A percentile compares a stretch with the other conserved stretches of the same genome.
Conservation (phyloP, 92 coral and sea anemone genomes). For the Palythoa grandiflora region DNA sequence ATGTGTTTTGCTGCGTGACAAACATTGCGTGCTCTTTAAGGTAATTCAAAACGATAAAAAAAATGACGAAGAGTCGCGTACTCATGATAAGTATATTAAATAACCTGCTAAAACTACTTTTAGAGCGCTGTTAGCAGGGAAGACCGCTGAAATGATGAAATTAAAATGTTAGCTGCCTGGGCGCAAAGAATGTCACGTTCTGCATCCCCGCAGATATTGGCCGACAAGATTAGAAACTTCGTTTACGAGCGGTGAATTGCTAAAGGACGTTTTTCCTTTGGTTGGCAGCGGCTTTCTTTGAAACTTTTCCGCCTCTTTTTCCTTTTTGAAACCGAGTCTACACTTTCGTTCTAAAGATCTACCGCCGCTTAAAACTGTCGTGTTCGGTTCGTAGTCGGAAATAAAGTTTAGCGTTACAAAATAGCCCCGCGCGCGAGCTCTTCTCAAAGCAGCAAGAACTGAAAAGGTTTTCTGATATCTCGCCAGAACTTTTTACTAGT, state of each 20-base stretch:
- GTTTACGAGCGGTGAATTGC: slow-evolving; percentile 26
- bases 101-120: slow-evolving; percentile 24
- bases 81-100: not conserved
- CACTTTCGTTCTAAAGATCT: slow-evolving; percentile 1
- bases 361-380: slow-evolving; percentile 2
- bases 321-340: not conserved
- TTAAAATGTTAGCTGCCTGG: not conserved
- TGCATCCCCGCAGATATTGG: not conserved
- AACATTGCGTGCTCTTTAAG: slow-evolving; percentile 8
- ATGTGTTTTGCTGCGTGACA: not conserved
- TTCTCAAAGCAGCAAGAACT: not conserved
- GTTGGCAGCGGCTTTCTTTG: slow-evolving; percentile 50
- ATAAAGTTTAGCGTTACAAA: not conserved
- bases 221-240: slow-evolving; percentile 27
- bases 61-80: not conserved
- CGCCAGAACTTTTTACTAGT: not conserved
- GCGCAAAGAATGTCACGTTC: slow-evolving; percentile 18
- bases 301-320: slow-evolving; percentile 28
- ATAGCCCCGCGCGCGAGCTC: not conserved
- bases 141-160: not conserved
- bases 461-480: not conserved
- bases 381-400: not conserved
- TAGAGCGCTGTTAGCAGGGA: not conserved
- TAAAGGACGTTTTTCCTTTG: slow-evolving; percentile 31
- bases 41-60: not conserved